Evolutionary conservation across 2,888 invertebrate genomes (phyloP), one percentile per base, ranked within the genome.

Genomic region (Mythimna vitellina): DNA sequence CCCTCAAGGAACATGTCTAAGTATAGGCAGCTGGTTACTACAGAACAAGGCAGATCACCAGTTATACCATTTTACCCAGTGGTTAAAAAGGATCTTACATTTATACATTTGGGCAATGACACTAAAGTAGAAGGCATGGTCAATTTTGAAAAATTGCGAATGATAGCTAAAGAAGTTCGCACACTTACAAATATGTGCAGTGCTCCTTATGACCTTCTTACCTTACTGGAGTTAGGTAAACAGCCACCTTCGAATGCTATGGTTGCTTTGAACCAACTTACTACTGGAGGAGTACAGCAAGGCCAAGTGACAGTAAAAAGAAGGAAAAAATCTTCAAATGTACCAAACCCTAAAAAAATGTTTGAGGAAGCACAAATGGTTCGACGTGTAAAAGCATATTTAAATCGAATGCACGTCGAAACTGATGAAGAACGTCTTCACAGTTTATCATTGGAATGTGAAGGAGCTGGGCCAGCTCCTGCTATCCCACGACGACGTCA

Each of bases 301-400:
- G 98, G 98, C 10, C 98, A 98, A 88, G 98, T 98, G 0, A 99
- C 99, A 3, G 98, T 99, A 0, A 99, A 99, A 91, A 96, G 99
- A 85, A 97, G 99, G 85, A 99, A 99, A 94, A 98, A 99, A 91
- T 98, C 99, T 0, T 97, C 98, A 46, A 98, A 99, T 42, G 98
- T 98, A 7, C 99, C 99, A 2, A 99, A 99, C 94, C 98, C 99
- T 66, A 99, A 99, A 95, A 99, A 99, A 93, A 99, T 99, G 99
- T 99, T 99, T 93, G 99, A 99, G 93, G 99, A 99, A 96, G 99
- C 99, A 46, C 99, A 99, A 95, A 99, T 99, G 99, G 99, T 99
- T 70, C 97, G 99, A 46, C 97, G 99, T 71, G 99, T 99, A 8
- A 99, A 99, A 92, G 98, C 99, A 4, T 99, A 99, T 95, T 97